Evolutionary conservation across 2,888 invertebrate species (phyloP).

Genomic region (Callimorpha dominula): DNA sequence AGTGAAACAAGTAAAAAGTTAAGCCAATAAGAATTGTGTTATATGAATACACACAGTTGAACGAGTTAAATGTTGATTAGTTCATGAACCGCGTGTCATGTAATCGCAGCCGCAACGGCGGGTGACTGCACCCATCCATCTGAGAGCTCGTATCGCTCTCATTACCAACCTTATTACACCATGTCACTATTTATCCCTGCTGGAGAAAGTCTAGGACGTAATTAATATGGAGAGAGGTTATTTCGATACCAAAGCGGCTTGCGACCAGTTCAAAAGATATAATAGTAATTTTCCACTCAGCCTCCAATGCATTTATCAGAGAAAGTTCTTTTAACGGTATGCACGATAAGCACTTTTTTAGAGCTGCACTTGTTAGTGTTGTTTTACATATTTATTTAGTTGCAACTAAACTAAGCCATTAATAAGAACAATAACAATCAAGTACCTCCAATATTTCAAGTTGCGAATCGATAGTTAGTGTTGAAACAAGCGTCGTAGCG

Average conservation of each 20-base stretch:
- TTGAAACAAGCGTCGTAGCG: constrained; percentile 11
- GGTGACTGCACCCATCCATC: constrained; percentile 68
- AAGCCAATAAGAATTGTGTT: not conserved
- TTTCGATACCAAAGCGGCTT: constrained; percentile 66
- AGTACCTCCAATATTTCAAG: not conserved
- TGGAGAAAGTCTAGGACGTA: constrained; percentile 79
- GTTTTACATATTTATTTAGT: constrained; percentile 43
- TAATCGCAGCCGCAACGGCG: constrained; percentile 32
- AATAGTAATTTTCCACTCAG: constrained; percentile 66
- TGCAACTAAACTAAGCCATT: not conserved
- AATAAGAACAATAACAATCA: not conserved
- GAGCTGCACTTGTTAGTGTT: constrained; percentile 36
- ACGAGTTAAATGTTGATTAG: constrained; percentile 19
- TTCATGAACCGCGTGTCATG: constrained; percentile 28
- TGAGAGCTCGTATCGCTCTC: constrained; percentile 66
- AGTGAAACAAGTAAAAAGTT: not conserved
- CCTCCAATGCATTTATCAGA: constrained; percentile 72
- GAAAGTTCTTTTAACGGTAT: constrained; percentile 77
- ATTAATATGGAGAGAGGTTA: constrained; percentile 83
- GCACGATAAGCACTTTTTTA: constrained; percentile 56
- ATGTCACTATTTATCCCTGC: constrained; percentile 71
- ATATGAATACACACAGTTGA: not conserved
- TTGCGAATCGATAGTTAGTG: constrained; percentile 9
- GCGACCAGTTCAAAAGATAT: constrained; percentile 63
- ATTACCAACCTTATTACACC: constrained; percentile 66